phyloP scores from a whole-genome alignment of 2,797 vertebrate species.

The Coreius guichenoti region DNA sequence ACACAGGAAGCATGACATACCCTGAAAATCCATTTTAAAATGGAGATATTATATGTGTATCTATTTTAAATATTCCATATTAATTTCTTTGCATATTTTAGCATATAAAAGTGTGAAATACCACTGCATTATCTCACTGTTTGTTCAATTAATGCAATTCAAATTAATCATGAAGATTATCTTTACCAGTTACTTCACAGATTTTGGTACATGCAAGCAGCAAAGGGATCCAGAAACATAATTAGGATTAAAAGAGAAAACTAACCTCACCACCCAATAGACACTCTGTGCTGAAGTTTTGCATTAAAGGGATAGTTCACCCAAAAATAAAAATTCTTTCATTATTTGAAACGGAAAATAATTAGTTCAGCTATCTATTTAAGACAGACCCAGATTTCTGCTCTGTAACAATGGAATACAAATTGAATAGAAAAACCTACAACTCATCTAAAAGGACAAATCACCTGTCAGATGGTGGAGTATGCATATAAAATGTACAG shows the following conservation, averaged over 20 bases:
- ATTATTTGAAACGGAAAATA: background rate
- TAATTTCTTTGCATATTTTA: slow-evolving; percentile 7
- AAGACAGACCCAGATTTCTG: background rate
- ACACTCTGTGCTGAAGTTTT: background rate
- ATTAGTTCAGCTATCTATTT: background rate
- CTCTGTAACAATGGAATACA: background rate
- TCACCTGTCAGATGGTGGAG: background rate
- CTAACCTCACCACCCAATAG: background rate
- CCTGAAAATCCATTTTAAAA: background rate
- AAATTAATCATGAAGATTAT: slow-evolving; percentile 1
- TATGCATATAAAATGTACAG: background rate
- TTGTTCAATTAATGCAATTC: slow-evolving; percentile 3
- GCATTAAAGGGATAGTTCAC: background rate
- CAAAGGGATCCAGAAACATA: background rate
- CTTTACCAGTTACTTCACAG: background rate
- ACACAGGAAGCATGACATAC: background rate
- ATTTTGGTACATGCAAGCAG: background rate
- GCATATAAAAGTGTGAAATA: slow-evolving; percentile 25
- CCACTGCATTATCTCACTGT: background rate
- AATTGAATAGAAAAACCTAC: background rate
- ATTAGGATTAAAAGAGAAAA: slow-evolving; percentile 3
- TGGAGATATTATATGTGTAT: background rate
- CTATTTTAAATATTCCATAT: background rate
- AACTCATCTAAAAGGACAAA: background rate
- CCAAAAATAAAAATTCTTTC: background rate